Conservation (phyloP, 2,888 invertebrate genomes). For the Mesorhabditis spiculigera region DNA sequence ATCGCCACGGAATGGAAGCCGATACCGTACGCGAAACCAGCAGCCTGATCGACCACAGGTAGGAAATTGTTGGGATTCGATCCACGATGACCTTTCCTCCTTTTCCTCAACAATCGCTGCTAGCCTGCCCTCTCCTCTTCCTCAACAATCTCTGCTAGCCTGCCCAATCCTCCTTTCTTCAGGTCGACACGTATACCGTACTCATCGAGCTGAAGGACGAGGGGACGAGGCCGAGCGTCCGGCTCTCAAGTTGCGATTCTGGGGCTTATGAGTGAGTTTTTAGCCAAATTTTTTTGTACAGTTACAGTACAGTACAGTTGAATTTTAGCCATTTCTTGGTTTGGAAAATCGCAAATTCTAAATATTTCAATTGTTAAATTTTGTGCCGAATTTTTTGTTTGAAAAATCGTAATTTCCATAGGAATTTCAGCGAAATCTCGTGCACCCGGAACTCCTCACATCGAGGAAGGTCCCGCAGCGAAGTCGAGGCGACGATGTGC, state of each 20-base stretch:
- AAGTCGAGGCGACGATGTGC: not conserved
- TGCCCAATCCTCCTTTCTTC: not conserved
- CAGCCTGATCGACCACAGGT: not conserved
- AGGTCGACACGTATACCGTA: conserved; percentile 37
- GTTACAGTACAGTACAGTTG: no score
- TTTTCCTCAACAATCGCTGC: no score
- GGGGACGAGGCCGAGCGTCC: conserved; percentile 50
- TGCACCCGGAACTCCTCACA: conserved; percentile 5
- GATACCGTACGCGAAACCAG: not conserved
- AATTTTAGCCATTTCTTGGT: no score
- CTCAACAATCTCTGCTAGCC: no score
- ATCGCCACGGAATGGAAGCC: conserved; percentile 5
- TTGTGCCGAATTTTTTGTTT: no score
- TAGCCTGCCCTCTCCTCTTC: no score
- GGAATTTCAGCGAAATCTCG: conserved; percentile 1
- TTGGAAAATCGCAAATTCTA: no score
- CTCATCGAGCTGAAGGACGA: conserved; percentile 54
- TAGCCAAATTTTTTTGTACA: no score
- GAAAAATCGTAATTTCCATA: no score
- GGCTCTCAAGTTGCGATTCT: conserved; percentile 36
- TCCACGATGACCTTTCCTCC: not conserved
- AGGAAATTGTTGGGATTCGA: not conserved
- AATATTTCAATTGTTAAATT: no score
- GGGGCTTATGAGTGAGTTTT: conserved; percentile 23
- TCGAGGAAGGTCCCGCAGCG: not conserved